A percentile compares a stretch with the other conserved stretches of the same genome.
These are phyloP conservation scores for Hirtodrosophila trivittata DNA, from an alignment of 2,888 invertebrate species.

Conservation along the genomic window DNA sequence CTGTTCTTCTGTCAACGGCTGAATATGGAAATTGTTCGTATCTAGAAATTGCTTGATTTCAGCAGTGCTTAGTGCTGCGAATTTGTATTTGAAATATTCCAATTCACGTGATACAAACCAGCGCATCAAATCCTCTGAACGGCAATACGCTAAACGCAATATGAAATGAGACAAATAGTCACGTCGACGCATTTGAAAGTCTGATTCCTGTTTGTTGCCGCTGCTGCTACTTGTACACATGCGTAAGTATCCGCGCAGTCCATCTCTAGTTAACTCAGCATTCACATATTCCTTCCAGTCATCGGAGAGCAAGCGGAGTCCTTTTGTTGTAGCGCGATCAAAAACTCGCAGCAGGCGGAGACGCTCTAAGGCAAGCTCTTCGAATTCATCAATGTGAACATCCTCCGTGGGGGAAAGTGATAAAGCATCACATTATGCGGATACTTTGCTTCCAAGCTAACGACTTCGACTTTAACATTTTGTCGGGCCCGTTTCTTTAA, in stretches of 20 bases:
- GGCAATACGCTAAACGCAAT: constrained; percentile 94
- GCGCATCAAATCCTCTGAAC: constrained; percentile 91
- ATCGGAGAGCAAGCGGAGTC: constrained; percentile 86
- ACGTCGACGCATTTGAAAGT: constrained; percentile 88
- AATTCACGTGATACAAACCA: constrained; percentile 96
- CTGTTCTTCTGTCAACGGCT: constrained; percentile 88
- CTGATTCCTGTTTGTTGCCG: constrained; percentile 86
- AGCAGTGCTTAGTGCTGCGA: constrained; percentile 85
- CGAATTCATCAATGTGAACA: constrained; percentile 92
- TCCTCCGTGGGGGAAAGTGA: constrained; percentile 89
- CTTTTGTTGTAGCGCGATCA: constrained; percentile 89
- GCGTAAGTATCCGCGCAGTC: constrained; percentile 87
- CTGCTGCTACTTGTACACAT: constrained; percentile 85
- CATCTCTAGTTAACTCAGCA: constrained; percentile 88
- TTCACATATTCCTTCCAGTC: constrained; percentile 88
- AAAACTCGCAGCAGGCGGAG: constrained; percentile 90
- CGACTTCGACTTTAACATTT: constrained; percentile 83
- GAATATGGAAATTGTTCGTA: constrained; percentile 88
- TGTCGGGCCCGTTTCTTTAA: constrained; percentile 70
- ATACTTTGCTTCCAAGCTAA: constrained; percentile 84
- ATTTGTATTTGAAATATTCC: constrained; percentile 93
- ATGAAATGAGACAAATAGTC: constrained; percentile 98
- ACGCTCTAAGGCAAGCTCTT: constrained; percentile 93
- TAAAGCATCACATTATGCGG: constrained; percentile 92
- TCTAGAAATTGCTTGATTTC: constrained; percentile 88